Evolutionary conservation across 2,797 vertebrate genomes (phyloP), one percentile per base, ranked within the genome.

Genomic region (Champsocephalus esox): DNA sequence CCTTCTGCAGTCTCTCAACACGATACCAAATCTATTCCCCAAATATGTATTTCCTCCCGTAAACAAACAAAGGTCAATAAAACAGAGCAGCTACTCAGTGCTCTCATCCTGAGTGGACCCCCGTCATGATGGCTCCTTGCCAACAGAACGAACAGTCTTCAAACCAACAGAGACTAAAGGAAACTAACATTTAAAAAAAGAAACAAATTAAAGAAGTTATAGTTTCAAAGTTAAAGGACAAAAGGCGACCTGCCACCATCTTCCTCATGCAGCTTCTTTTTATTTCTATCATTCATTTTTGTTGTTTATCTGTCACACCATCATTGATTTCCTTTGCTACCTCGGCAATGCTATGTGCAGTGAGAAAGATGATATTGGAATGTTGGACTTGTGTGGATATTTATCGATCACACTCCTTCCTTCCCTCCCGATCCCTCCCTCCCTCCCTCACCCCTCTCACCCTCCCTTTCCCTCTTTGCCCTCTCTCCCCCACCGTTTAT

Each of bases 331-430:
- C 66, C 52, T 84, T 64, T 59, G 41, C 44, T 58, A 44, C 54
- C 60, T 65, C 51, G 72, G 79, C 51, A 56, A 49, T 66, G 70
- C 49, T 77, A 50, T 68, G 79, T 46, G 52, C 82, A 78, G 57
- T 81, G 66, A 64, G 50, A 81, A 72, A 79, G 77, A 82, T 75
- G 77, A 88, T 86, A 85, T 85, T 88, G 81, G 84, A 86, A 88
- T 87, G 87, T 86, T 81, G 58, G 64, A 81, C 73, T 83, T 34
- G 66, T 75, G 60, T 54, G 85, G 86, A 86, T 91, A 87, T 86
- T 86, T 88, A 88, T 90, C 58, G 59, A 87, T 64, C 54, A 2
- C 73, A 19, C 45, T 17, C 43, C 24, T 49, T 13, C 12, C 24
- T 59, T 16, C 66, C 3, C 12, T 9, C 28, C 12, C 4, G 19